These are phyloP conservation scores for Heliconius eleuchia DNA, from an alignment of 1,140 invertebrate species.

Conservation along the genomic window DNA sequence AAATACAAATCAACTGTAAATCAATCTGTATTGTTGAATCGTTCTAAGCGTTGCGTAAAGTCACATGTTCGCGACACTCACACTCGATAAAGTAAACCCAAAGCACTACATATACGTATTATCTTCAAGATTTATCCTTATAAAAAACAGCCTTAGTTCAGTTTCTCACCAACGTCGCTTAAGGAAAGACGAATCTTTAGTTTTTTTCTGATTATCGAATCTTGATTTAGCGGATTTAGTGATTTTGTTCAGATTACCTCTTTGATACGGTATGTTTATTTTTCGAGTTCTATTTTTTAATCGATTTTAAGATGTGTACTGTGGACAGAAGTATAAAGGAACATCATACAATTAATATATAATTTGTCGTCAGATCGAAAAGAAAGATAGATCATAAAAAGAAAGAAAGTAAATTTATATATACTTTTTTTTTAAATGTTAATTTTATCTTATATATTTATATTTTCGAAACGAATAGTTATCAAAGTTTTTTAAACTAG, in stretches of 20 bases:
- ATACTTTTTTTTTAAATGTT: too few species aligned
- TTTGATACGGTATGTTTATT: background rate
- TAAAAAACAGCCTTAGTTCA: constrained; percentile 8
- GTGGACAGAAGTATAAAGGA: too few species aligned
- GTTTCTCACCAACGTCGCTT: background rate
- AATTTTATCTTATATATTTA: too few species aligned
- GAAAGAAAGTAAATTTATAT: too few species aligned
- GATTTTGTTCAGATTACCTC: background rate
- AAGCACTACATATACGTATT: background rate
- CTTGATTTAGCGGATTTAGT: background rate
- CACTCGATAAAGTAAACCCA: background rate
- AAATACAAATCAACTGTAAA: background rate
- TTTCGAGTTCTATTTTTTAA: background rate
- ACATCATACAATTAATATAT: too few species aligned
- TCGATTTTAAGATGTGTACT: background rate
- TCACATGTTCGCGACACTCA: background rate
- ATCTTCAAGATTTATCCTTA: constrained; percentile 8
- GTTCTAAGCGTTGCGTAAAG: background rate
- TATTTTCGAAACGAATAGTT: too few species aligned
- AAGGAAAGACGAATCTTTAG: background rate
- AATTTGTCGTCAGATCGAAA: too few species aligned
- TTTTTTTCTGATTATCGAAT: background rate
- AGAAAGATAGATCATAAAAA: too few species aligned
- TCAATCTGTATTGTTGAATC: background rate
- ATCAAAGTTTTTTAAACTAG: too few species aligned